A percentile compares a stretch with the other conserved stretches of the same genome.
Conservation (phyloP, 2,888 invertebrate genomes). For the Lochmaea capreae region DNA sequence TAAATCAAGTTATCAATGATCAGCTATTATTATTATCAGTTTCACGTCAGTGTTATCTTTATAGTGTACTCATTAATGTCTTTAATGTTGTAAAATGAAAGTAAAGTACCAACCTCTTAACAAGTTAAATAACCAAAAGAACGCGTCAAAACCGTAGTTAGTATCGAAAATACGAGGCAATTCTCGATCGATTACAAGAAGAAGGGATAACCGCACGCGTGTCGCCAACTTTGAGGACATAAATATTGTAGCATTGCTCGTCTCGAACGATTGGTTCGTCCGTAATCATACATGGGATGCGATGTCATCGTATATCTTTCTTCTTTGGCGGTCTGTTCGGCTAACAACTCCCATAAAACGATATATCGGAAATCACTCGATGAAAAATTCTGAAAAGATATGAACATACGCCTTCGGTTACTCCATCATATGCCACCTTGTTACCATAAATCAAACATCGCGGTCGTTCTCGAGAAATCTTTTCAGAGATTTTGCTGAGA, state of each 20-base stretch:
- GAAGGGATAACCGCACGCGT: slow-evolving; percentile 36
- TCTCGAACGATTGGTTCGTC: slow-evolving; percentile 51
- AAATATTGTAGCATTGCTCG: slow-evolving; percentile 39
- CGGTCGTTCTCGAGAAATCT: slow-evolving; percentile 17
- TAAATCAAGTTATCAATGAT: neutral
- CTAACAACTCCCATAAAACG: slow-evolving; percentile 54
- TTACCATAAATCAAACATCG: slow-evolving; percentile 47
- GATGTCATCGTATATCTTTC: slow-evolving; percentile 56
- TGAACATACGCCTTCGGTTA: slow-evolving; percentile 43
- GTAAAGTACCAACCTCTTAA: slow-evolving; percentile 20
- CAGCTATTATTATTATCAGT: neutral
- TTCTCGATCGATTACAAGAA: slow-evolving; percentile 8
- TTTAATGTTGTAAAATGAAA: slow-evolving; percentile 36
- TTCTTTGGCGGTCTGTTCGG: slow-evolving; percentile 55
- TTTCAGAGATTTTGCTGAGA: slow-evolving; percentile 22
- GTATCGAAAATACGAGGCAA: slow-evolving; percentile 16
- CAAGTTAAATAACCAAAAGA: slow-evolving; percentile 25
- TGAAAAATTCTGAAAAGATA: slow-evolving; percentile 48
- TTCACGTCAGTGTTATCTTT: neutral
- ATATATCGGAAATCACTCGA: slow-evolving; percentile 45
- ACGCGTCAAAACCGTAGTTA: slow-evolving; percentile 27
- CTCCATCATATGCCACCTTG: slow-evolving; percentile 49
- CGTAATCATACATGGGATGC: slow-evolving; percentile 55
- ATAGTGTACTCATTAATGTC: slow-evolving; percentile 2
- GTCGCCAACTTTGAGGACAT: slow-evolving; percentile 39